Evolutionary conservation across 2,113 vertebrate genomes (phyloP), one percentile per base, ranked within the genome.

Genomic region (Limanda limanda): DNA sequence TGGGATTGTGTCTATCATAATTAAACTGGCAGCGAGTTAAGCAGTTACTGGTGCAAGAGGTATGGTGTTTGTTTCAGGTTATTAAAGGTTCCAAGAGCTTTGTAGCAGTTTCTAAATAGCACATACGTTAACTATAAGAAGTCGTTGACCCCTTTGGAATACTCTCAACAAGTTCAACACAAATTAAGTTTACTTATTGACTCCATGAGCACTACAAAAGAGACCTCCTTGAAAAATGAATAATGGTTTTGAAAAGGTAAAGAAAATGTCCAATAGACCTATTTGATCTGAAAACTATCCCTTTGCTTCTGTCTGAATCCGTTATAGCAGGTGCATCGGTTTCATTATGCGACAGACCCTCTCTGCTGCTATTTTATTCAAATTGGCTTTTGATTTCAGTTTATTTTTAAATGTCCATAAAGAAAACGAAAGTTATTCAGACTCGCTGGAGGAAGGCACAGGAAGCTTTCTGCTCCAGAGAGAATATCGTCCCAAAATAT

Each of bases 311-410:
- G 24, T 35, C 35, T 37, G 35, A 37, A 1, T 63, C 21, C 1
- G 14, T 72, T 25, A 42, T 2, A 47, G 10, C 6, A 24, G 21
- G 35, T 2, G 40, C 13, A 35, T 15, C 55, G 56, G 3, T 48
- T 82, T 57, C 14, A 9, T 72, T 11, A 7, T 14, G n/a, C 18
- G n/a, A 9, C 9, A 40, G 3, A 51, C n/a, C 2, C 1, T 47
- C 8, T 11, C 18, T 66, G 12, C 3, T 25, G 23, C 20, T 23
- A 23, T 25, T 65, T 25, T 2, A 3, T 8, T 31, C 35, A 58
- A 58, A 47, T 61, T 56, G 27, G 7, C 2, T 62, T 52, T 42
- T 68, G 31, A 73, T 73, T 76, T 76, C 10, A 51, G 42, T 55
- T 74, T 18, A 11, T 68, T 23, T 58, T 21, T 47, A 1, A 35